Base-by-base conservation (phyloP, 2,797 vertebrate genomes). In the Liasis olivaceus region DNA sequence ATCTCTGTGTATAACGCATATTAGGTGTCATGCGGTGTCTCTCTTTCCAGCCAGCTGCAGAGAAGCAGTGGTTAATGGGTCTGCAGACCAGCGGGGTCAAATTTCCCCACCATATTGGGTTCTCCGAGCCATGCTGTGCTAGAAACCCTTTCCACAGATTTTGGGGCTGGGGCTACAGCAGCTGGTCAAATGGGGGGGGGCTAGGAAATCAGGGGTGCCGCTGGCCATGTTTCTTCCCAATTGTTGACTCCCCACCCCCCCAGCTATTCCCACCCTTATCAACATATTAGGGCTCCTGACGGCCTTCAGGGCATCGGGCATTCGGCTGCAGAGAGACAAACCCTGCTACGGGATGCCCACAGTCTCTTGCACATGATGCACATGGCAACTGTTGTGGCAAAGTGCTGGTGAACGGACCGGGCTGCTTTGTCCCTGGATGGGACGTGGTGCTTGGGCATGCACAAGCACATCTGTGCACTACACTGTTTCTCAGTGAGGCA, bases 81-180 rank as follows among this genome's bases (percentile, higher is more conserved):
- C n/a, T 51, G 17, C 9, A 54, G 28, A 7, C 5, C 2, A 24
- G 36, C 0, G 2, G 4, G 7, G 7, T 4, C 5, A 4, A 22
- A 7, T 81, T 58, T 51, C 58, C 12, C 7, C 5, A 31, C 5
- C 84, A 20, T 31, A 9, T 17, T 58, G n/a, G 20, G 5, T 36
- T 51, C 36, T 60, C 36, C 69, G 5, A 62, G 28, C 28, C 42
- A 36, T 20, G 62, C 3, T 17, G 56, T 20, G 51, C 14, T 3
- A 6, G 20, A 12, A 17, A 24, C 17, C n/a, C 88, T 22, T n/a
- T 89, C 15, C 69, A n/a, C 47, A 51, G 42, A 89, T 89, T 31
- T n/a, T 15, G 42, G 7, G 36, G 28, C 8, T 8, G 14, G 13
- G 31, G 20, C 59, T 8, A 28, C n/a, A 56, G 24, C 24, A 26